A percentile compares a stretch with the other conserved stretches of the same genome.
These are phyloP conservation scores for Drosophila demipolita DNA, from an alignment of 2,888 invertebrate genomes.

Conservation along the genomic window DNA sequence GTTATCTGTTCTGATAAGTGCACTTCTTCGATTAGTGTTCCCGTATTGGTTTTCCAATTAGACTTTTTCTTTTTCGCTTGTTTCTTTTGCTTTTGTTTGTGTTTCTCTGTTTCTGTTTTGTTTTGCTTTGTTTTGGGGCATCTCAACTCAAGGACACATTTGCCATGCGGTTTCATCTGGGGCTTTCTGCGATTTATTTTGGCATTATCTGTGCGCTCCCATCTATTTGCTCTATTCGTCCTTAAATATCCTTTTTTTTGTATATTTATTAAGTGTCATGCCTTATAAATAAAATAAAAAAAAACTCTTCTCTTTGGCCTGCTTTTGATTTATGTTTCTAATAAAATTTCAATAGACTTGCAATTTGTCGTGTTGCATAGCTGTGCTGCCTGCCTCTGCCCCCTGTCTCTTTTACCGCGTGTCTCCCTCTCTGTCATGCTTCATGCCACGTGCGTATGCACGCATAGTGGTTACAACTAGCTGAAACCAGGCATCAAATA, in stretches of 20 bases:
- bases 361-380: slow-evolving; percentile 73
- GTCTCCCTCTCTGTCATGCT: slow-evolving; percentile 23
- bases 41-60: slow-evolving; percentile 77
- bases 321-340: slow-evolving; percentile 78
- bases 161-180: slow-evolving; percentile 21
- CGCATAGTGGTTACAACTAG: slow-evolving; percentile 39
- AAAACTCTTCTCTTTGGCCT: slow-evolving; percentile 16
- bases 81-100: slow-evolving; percentile 30
- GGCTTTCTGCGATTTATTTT: slow-evolving; percentile 13
- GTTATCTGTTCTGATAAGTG: slow-evolving; percentile 64
- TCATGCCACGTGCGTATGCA: slow-evolving; percentile 59
- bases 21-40: slow-evolving; percentile 48
- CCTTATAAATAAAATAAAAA: slow-evolving; percentile 27
- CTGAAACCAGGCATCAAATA: neutral
- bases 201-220: slow-evolving; percentile 13
- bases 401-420: neutral
- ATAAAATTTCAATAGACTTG: slow-evolving; percentile 80
- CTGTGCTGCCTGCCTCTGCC: slow-evolving; percentile 13
- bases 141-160: slow-evolving; percentile 34
- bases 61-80: slow-evolving; percentile 43
- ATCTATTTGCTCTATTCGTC: slow-evolving; percentile 14
- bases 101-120: slow-evolving; percentile 23
- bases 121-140: slow-evolving; percentile 39
- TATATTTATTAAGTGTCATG: slow-evolving; percentile 38
- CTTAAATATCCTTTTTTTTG: slow-evolving; percentile 11